A percentile compares a stretch with the other conserved stretches of the same genome.
Evolutionary conservation across 2,113 vertebrate genomes (phyloP).

Genomic region (Acanthisitta chloris): DNA sequence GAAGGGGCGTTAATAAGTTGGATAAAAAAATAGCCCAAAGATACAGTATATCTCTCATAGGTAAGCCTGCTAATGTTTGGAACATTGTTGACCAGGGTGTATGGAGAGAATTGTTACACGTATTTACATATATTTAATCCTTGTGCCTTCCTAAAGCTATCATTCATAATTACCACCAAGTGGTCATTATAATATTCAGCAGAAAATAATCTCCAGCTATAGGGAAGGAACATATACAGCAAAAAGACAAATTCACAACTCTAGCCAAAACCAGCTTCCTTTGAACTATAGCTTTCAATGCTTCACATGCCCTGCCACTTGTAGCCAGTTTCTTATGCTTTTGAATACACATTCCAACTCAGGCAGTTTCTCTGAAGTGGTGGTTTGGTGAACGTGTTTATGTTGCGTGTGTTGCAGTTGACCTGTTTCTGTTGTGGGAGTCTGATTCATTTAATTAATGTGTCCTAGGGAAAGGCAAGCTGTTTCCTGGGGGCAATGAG

Average conservation of each 20-base stretch:
- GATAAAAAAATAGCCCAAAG: not conserved
- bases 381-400: not conserved
- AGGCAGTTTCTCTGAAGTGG: not conserved
- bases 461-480: not conserved
- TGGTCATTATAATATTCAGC: not conserved
- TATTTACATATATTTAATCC: not conserved
- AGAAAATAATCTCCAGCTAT: not conserved
- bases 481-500: not conserved
- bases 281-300: not conserved
- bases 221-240: not conserved
- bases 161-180: not conserved
- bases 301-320: not conserved
- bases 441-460: not conserved
- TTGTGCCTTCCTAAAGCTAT: not conserved
- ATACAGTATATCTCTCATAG: not conserved
- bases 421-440: not conserved
- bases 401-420: not conserved
- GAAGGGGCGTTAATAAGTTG: rapidly evolving
- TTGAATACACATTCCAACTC: not conserved
- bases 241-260: not conserved
- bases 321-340: not conserved
- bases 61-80: not conserved
- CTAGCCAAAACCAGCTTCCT: not conserved
- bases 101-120: not conserved
- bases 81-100: not conserved